Percentiles rank a stretch among this genome's conserved stretches.
phyloP scores from a whole-genome alignment of 2,888 invertebrate genomes.

The Siphlonurus alternatus region DNA sequence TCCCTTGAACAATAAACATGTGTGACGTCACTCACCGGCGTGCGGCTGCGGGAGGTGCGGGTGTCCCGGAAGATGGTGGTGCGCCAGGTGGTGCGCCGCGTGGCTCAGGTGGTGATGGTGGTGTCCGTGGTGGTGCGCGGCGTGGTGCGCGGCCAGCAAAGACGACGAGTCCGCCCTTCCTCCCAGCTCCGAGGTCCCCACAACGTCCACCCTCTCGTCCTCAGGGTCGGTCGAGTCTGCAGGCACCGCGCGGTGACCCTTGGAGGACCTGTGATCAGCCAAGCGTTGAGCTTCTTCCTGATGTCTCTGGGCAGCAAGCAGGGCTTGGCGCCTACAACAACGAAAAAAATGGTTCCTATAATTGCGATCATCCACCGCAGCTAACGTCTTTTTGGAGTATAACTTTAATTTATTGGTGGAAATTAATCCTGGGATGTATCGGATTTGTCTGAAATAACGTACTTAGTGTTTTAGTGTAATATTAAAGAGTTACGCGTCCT shows the following conservation, averaged over 20 bases:
- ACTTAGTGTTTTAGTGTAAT: too few relatives aligned
- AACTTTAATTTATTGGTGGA: too few relatives aligned
- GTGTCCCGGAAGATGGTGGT: slow-evolving; percentile 11
- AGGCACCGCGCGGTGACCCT: slow-evolving; percentile 9
- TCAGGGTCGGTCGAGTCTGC: slow-evolving; percentile 35
- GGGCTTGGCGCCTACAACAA: slow-evolving; percentile 51
- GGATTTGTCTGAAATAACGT: too few relatives aligned
- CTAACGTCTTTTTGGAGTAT: too few relatives aligned
- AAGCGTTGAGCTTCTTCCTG: slow-evolving; percentile 21
- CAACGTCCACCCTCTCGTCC: slow-evolving; percentile 76
- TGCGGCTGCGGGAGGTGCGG: slow-evolving; percentile 14
- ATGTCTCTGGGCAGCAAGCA: slow-evolving; percentile 31
- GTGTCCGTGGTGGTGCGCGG: slow-evolving; percentile 31
- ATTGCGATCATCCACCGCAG: neutral
- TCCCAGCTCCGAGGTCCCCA: slow-evolving; percentile 62
- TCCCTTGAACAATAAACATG: neutral
- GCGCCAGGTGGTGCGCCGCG: slow-evolving; percentile 17
- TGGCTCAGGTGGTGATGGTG: slow-evolving; percentile 16
- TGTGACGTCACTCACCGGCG: slow-evolving; percentile 17
- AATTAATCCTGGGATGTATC: too few relatives aligned
- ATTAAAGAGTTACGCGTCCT: too few relatives aligned
- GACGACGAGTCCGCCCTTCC: slow-evolving; percentile 17
- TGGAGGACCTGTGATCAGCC: slow-evolving; percentile 20
- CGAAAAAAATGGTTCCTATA: slow-evolving; percentile 4
- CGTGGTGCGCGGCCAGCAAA: slow-evolving; percentile 4